Conservation (phyloP, 2,888 invertebrate genomes). For the Diaprepes abbreviatus region DNA sequence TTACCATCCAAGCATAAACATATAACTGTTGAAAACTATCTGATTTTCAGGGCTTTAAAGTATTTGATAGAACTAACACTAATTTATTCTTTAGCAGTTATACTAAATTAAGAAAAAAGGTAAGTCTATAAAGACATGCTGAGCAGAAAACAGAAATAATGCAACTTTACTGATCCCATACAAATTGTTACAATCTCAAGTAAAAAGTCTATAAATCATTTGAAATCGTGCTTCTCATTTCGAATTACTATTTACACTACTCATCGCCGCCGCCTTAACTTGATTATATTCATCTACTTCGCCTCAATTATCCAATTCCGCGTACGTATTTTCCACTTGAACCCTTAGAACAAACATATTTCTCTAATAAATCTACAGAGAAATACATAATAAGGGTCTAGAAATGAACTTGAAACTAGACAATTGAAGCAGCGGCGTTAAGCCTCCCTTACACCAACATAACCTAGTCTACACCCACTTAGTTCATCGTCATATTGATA, state of each 20-base stretch:
- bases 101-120: too few relatives aligned
- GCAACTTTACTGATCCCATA: too few relatives aligned
- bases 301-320: not conserved
- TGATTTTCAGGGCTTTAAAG: too few relatives aligned
- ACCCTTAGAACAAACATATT: not conserved
- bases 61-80: too few relatives aligned
- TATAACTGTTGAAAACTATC: too few relatives aligned
- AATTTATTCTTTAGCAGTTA: too few relatives aligned
- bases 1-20: too few relatives aligned
- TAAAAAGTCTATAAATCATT: constrained; percentile 56
- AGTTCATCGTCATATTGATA: constrained; percentile 19
- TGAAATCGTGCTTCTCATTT: constrained; percentile 15
- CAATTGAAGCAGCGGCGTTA: constrained; percentile 37
- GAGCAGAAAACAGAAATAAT: not conserved
- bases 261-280: constrained; percentile 54
- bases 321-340: not conserved
- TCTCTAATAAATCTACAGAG: not conserved
- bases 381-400: not conserved
- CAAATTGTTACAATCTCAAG: constrained; percentile 37
- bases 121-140: too few relatives aligned
- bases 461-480: constrained; percentile 47
- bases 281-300: constrained; percentile 60
- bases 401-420: not conserved
- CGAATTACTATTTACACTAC: constrained; percentile 61
- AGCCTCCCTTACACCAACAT: constrained; percentile 46